phyloP scores from a whole-genome alignment of 1,140 invertebrate species.

The Coenobita brevimanus region DNA sequence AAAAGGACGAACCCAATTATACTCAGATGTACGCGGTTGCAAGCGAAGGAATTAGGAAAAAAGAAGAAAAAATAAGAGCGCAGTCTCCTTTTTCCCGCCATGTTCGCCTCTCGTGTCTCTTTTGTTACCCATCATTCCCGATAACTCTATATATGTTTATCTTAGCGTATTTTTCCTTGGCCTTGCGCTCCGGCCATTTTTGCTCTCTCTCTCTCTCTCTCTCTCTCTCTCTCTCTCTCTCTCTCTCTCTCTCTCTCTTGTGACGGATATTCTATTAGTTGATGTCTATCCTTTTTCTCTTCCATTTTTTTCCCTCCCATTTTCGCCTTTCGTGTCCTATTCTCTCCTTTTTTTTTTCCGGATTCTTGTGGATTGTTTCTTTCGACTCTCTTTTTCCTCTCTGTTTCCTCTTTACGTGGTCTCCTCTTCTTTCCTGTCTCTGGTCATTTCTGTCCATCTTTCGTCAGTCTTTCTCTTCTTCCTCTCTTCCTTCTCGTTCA shows the following conservation, averaged over 20 bases:
- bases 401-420: too few species aligned
- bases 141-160: neutral
- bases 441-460: neutral
- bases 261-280: too few species aligned
- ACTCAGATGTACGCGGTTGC: constrained; percentile 35
- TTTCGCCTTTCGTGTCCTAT: too few species aligned
- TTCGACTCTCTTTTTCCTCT: too few species aligned
- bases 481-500: neutral
- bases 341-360: too few species aligned
- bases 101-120: constrained; percentile 11
- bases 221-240: constrained; percentile 12
- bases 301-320: too few species aligned
- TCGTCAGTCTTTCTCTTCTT: too few species aligned
- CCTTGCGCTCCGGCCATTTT: neutral
- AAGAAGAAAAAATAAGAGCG: neutral
- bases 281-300: too few species aligned
- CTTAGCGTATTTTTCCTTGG: neutral
- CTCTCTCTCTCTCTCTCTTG: neutral
- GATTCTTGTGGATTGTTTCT: too few species aligned
- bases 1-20: constrained; percentile 49
- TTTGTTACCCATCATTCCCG: neutral
- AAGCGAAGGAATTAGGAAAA: neutral
- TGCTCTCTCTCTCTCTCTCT: neutral
- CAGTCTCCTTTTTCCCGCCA: too few species aligned
- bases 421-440: too few species aligned